These are phyloP conservation scores for Congeria kusceri DNA, from an alignment of 2,888 invertebrate genomes.

Conservation along the genomic window DNA sequence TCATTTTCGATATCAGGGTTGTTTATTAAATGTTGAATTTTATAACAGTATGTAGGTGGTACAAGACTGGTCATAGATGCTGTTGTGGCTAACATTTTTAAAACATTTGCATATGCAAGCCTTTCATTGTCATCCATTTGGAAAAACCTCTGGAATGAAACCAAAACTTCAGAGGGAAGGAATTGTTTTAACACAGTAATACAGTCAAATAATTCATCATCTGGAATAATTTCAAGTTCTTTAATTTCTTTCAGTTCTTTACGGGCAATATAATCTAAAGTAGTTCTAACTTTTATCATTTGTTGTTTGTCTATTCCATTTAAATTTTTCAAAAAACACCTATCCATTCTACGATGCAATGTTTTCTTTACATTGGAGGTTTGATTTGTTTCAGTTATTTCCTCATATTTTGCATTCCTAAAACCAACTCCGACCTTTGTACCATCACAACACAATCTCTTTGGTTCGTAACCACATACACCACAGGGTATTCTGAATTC, in stretches of 20 bases:
- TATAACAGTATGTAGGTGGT: constrained; percentile 8
- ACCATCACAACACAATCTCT: constrained; percentile 38
- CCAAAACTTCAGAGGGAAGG: too few relatives aligned
- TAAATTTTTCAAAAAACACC: too few relatives aligned
- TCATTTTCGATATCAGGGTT: neutral
- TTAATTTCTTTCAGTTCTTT: neutral
- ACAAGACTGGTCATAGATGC: constrained; percentile 36
- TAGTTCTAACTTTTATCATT: neutral
- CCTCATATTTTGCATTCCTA: constrained; percentile 42
- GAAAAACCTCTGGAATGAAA: too few relatives aligned
- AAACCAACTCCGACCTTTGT: constrained; percentile 50
- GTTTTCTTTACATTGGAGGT: constrained; percentile 3
- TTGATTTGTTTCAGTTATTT: constrained; percentile 25
- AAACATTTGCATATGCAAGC: too few relatives aligned
- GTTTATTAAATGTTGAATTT: constrained; percentile 2
- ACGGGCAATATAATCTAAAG: neutral
- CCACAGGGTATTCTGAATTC: constrained; percentile 12
- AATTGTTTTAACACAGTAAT: too few relatives aligned
- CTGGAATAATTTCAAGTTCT: neutral
- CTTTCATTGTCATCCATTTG: too few relatives aligned
- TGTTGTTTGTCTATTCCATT: neutral
- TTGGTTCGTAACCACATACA: constrained; percentile 17
- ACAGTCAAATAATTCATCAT: too few relatives aligned
- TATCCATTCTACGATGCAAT: constrained; percentile 19
- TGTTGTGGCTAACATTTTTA: constrained; percentile 33